Evolutionary conservation across 2,888 invertebrate species (phyloP), one percentile per base, ranked within the genome.

Genomic region (Graphium colonna): DNA sequence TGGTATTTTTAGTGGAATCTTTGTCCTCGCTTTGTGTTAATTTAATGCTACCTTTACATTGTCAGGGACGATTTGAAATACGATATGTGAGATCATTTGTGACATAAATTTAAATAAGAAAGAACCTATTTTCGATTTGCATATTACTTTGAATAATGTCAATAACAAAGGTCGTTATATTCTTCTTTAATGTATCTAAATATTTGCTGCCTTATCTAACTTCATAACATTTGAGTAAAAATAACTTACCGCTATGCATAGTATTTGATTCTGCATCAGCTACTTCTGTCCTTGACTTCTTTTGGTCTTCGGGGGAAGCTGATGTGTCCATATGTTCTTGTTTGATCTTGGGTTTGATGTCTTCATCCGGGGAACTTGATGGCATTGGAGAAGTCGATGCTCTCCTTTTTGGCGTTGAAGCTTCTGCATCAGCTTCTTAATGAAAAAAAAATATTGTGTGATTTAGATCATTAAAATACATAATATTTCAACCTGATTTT

Each of bases 261-360:
- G 97, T 97, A 77, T 97, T 97, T 28, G 96, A 95, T 80, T 96
- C 96, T 44, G 96, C 96, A 77, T 97, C 97, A 58, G 93, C 95
- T 31, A 95, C 93, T 82, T 95, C 95, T 51, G 95, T 95, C 75
- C 96, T 92, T 38, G 93, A 92, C 70, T 95, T 95, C 79, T 95
- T 95, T 61, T 92, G 90, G 60, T 91, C 91, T 65, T 93, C 93
- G 42, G 92, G 92, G 16, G 93, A 93, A 2, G 91, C 91, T 57
- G 92, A 91, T n/a, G 91, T 90, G 60, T 93, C 93, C 89, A 93
- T 92, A 56, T 91, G 90, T 68, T 94, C 94, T 69, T 93, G 92
- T 75, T 94, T 94, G 70, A 93, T 93, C 71, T 89, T 86, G 28
- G 84, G 87, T 60, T 90, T 90, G 62, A 89, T 83, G 60, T 90